Conservation (phyloP, 2,797 vertebrate genomes). For the Macroramphosus scolopax region DNA sequence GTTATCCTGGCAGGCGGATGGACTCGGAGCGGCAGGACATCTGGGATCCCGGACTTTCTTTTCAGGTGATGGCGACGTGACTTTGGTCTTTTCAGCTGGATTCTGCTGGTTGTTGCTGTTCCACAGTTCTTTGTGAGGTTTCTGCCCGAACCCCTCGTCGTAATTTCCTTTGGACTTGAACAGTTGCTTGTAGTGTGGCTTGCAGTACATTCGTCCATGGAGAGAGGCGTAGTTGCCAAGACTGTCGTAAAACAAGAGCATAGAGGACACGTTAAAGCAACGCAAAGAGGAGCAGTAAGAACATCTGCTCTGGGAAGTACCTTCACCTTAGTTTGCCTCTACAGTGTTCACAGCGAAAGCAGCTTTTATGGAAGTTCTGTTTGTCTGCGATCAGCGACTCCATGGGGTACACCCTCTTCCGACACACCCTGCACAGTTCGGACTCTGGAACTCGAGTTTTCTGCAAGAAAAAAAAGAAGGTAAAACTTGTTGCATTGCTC, state of each 20-base stretch:
- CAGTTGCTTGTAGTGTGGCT: conserved; percentile 96
- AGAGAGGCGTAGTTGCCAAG: conserved; percentile 98
- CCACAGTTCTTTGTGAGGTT: conserved; percentile 92
- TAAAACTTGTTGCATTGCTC: too few relatives aligned
- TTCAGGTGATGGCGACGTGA: conserved; percentile 64
- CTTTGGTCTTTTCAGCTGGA: conserved; percentile 54
- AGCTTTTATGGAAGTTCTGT: conserved; percentile 96
- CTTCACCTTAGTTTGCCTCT: conserved; percentile 90
- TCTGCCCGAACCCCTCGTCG: conserved; percentile 97
- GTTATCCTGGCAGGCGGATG: conserved; percentile 32
- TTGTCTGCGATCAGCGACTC: conserved; percentile 91
- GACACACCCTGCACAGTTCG: conserved; percentile 90
- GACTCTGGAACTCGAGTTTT: conserved; percentile 89
- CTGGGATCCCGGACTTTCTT: conserved; percentile 58
- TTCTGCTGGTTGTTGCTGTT: conserved; percentile 75
- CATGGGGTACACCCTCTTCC: conserved; percentile 96
- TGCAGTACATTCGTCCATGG: conserved; percentile 98
- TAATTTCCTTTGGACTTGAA: conserved; percentile 99
- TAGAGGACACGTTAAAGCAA: neutral
- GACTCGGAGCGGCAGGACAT: conserved; percentile 40
- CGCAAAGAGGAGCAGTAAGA: neutral
- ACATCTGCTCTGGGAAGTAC: neutral
- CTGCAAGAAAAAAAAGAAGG: conserved; percentile 64
- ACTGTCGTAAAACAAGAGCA: conserved; percentile 69
- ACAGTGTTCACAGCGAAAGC: conserved; percentile 94